These are phyloP conservation scores for Zoanthus sociatus DNA, from an alignment of 92 coral and sea anemone species.

Conservation along the genomic window DNA sequence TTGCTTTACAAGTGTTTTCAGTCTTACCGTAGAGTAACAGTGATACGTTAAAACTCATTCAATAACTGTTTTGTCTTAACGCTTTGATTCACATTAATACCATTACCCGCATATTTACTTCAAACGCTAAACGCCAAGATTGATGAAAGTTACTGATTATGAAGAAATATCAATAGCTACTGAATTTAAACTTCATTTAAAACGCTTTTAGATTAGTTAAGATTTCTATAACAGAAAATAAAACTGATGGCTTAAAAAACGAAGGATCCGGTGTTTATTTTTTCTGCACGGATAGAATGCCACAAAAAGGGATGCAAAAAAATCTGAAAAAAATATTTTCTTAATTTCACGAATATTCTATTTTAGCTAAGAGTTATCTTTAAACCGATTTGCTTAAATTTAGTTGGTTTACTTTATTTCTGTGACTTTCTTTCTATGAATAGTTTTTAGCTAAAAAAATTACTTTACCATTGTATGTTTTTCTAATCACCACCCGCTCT, in stretches of 20 bases:
- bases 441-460: background rate
- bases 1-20: background rate
- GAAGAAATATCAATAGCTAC: background rate
- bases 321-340: too few species aligned
- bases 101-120: background rate
- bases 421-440: background rate
- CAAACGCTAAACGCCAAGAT: background rate
- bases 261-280: too few species aligned
- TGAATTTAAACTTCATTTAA: background rate
- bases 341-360: background rate
- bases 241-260: too few species aligned
- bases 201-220: too few species aligned
- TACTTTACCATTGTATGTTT: background rate
- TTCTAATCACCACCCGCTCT: conserved; percentile 14
- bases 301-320: too few species aligned
- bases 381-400: background rate
- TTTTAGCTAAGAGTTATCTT: background rate
- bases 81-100: background rate
- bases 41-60: background rate
- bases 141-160: background rate
- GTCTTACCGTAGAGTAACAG: background rate
- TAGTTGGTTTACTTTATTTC: background rate
- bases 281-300: too few species aligned
- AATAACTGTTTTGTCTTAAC: background rate
- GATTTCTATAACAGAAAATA: too few species aligned